These are phyloP conservation scores for Paradoxurus hermaphroditus DNA, from an alignment of 2,113 vertebrate species.

Conservation along the genomic window DNA sequence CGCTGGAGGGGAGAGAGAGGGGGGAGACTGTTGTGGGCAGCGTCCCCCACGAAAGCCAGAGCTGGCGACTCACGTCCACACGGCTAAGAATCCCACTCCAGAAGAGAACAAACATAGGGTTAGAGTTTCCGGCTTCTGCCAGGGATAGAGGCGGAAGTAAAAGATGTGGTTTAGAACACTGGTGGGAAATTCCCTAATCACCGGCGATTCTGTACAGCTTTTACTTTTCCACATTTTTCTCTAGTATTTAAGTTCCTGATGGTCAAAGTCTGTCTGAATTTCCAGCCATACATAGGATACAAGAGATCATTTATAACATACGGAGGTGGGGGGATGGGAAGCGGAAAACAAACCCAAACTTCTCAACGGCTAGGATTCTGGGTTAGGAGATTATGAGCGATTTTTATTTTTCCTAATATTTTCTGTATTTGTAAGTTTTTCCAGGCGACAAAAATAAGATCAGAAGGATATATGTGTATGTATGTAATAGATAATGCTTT, in stretches of 20 bases:
- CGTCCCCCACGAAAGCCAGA: background rate
- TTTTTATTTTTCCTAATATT: background rate
- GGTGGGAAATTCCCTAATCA: background rate
- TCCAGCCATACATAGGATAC: background rate
- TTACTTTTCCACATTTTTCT: background rate
- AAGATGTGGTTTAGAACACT: background rate
- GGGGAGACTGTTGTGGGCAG: rapidly evolving
- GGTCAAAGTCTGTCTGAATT: background rate
- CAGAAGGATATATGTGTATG: background rate
- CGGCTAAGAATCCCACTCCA: too few relatives aligned
- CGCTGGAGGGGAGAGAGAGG: background rate
- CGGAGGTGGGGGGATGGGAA: rapidly evolving
- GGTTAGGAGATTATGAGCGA: background rate
- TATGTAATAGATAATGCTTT: background rate
- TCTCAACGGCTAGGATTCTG: background rate
- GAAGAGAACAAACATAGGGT: background rate
- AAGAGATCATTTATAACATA: background rate
- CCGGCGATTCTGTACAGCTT: background rate
- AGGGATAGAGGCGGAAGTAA: background rate
- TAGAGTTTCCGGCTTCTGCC: background rate
- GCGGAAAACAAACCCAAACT: background rate
- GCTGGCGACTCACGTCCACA: too few relatives aligned
- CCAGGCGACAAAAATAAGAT: background rate
- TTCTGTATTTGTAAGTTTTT: background rate
- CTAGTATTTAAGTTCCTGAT: background rate